A percentile compares a stretch with the other conserved stretches of the same genome.
Evolutionary conservation across 2,113 vertebrate genomes (phyloP).

Genomic region (Petroica traversi): DNA sequence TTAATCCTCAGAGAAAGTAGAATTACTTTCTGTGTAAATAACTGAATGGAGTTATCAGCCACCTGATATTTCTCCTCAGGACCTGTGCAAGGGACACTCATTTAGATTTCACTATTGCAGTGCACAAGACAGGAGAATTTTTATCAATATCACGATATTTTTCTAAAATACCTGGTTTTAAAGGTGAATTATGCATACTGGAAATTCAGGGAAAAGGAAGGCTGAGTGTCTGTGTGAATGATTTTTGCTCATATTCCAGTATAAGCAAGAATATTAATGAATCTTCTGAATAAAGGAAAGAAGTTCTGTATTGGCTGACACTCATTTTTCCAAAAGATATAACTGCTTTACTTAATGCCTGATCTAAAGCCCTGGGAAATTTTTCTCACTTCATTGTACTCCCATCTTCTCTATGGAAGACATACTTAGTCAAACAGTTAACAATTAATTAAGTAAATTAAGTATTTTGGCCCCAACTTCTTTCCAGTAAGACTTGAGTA

Average conservation of each 20-base stretch:
- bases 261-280: background rate
- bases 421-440: constrained; percentile 35
- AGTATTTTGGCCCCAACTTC: constrained; percentile 16
- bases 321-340: background rate
- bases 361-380: constrained; percentile 27
- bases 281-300: background rate
- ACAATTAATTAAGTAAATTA: constrained; percentile 48
- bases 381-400: constrained; percentile 53
- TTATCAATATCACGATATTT: background rate
- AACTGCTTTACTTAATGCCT: background rate
- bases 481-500: constrained; percentile 45
- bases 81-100: background rate
- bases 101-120: background rate
- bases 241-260: background rate
- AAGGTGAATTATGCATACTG: background rate
- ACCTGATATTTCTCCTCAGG: background rate
- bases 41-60: background rate
- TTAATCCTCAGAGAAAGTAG: background rate
- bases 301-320: background rate
- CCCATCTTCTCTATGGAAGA: constrained; percentile 11
- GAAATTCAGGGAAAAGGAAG: background rate
- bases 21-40: background rate
- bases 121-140: background rate
- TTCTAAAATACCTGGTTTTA: background rate
- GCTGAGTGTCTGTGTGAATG: background rate